Evolutionary conservation across 2,797 vertebrate genomes (phyloP), one percentile per base, ranked within the genome.

Genomic region (Gadopsis bispinosus): DNA sequence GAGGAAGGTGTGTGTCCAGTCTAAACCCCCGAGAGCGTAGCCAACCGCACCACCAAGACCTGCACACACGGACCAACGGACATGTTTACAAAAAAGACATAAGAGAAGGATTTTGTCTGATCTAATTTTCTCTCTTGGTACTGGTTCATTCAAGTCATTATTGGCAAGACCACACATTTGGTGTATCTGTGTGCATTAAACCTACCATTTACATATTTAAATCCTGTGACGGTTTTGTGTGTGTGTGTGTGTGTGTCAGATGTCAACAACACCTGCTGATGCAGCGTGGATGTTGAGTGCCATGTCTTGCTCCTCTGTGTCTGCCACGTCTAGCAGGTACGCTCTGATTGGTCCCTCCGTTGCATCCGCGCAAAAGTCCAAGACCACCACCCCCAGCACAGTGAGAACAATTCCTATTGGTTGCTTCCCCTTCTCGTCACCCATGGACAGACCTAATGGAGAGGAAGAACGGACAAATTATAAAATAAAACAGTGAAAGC

Each of bases 241-340:
- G 35, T 19, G 29, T 22, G 1, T 37, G 20, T 17, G 12, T 3
- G 14, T 19, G 31, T 31, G 41, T 68, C 7, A 31, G 22, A 17
- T 3, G 16, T 48, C 10, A 29, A n/a, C 1, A 1, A 7, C 81
- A 99, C 98, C 98, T 17, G 98, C 97, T 70, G 97, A 98, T 85
- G 98, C 97, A 0, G 98, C 97, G 0, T 99, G 98, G 90, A 99
- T 99, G 83, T 99, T 99, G 13, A 99, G 97, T 0, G 98, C 98
- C 97, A 99, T 97, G 90, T 99, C 97, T 89, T 99, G 98, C n/a
- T 99, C 98, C 66, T 99, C 98, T 0, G 96, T 96, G 91, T 99
- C 97, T 1, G 98, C 98, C 86, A 99, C 97, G 0, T 99, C 98
- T 81, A 99, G 90, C 66, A 99, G 88, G 85, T 99, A 99, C 29